Base-by-base conservation (phyloP, 2,797 vertebrate species). In the Acipenser oxyrinchus region DNA sequence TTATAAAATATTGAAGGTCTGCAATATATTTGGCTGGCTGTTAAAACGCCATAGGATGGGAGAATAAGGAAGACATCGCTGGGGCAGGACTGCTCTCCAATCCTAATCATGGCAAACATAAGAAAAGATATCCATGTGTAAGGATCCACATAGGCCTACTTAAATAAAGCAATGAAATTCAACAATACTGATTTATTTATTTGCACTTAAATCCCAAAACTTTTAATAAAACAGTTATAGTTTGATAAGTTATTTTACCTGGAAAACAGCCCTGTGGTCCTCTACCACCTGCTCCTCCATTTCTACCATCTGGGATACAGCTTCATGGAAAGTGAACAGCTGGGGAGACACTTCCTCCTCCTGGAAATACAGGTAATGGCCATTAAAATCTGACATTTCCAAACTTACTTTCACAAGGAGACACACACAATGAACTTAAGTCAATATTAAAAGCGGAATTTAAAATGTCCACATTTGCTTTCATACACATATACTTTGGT, bases 201-300 rank as follows among this genome's bases (percentile, higher is more conserved):
- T 37, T 37, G 23, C 23, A 23, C 13, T 55, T 12, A 66, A 52
- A 66, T 13, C 51, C 52, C 11, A 18, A 6, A 59, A 50, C 7
- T 48, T 18, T 10, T 48, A 49, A 11, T 48, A 48, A 63, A 9
- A 62, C 23, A 2, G 23, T 37, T 37, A 37, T 37, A 37, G 23
- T 37, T 37, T 37, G 1, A 1, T 37, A 37, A 37, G 60, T 23
- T 10, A 48, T 49, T 77, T 74, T 84, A 98, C 96, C 94, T 97
- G 94, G 79, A 99, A 98, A 49, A 97, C 94, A 5, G 88, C 86
- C 68, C 95, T 87, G 83, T 99, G 96, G 77, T 97, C 94, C 90
- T 99, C 96, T 76, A 98, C 89, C 57, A 99, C 93, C 81, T 97
- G 95, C 72, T 99, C 96, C 79, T 98, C 96, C 96, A 98, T 98